Conservation (phyloP, 2,113 vertebrate genomes). For the Anhinga rufa region DNA sequence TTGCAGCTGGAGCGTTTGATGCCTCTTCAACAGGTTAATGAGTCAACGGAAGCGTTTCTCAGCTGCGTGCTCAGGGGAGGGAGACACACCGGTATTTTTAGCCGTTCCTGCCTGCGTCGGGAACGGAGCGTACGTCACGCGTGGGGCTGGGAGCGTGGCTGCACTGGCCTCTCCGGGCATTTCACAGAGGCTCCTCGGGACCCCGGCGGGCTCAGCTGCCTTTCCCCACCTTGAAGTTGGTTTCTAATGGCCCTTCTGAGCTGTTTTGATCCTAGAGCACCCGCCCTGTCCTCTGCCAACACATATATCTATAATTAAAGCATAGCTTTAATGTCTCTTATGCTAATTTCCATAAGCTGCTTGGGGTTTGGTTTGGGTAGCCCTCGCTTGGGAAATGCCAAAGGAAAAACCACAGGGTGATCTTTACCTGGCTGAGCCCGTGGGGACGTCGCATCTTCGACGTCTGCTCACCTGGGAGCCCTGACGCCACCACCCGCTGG, state of each 20-base stretch:
- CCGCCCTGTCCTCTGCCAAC: slow-evolving; percentile 15
- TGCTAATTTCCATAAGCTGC: slow-evolving; percentile 19
- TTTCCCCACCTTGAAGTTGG: background rate
- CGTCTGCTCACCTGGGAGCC: background rate
- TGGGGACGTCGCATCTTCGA: background rate
- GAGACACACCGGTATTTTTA: background rate
- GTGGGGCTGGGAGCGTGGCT: background rate
- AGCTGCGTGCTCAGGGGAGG: background rate
- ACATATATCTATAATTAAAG: slow-evolving; percentile 38
- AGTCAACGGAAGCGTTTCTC: background rate
- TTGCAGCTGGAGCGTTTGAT: background rate
- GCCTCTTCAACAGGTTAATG: background rate
- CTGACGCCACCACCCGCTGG: background rate
- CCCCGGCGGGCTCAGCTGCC: background rate
- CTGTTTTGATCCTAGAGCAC: slow-evolving; percentile 30
- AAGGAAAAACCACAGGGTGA: slow-evolving; percentile 39
- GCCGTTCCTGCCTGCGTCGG: background rate
- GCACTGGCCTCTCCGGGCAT: background rate
- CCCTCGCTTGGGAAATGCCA: slow-evolving; percentile 37
- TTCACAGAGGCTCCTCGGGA: background rate
- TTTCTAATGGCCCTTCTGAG: slow-evolving; percentile 4
- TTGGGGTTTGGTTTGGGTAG: slow-evolving; percentile 10
- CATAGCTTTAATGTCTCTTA: slow-evolving; percentile 42
- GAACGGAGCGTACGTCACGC: accelerated
- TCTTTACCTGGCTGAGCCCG: background rate